A percentile compares a stretch with the other conserved stretches of the same genome.
Conservation (phyloP, 2,797 vertebrate species). For the Denticeps clupeoides region DNA sequence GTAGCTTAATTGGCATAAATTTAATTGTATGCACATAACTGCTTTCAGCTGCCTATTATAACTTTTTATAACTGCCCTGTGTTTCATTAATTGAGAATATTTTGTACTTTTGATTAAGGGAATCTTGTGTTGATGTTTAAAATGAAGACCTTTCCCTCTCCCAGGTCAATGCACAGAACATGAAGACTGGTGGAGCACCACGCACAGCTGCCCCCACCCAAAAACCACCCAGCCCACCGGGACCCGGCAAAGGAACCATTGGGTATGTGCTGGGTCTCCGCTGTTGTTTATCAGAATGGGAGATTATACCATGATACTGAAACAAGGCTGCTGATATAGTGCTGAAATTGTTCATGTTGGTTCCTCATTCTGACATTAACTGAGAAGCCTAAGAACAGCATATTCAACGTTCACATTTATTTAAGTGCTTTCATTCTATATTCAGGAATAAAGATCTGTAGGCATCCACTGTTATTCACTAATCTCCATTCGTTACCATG, state of each 20-base stretch:
- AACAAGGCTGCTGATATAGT: no score
- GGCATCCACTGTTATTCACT: no score
- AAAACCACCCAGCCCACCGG: conserved; percentile 93
- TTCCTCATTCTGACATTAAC: no score
- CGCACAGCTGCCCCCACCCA: conserved; percentile 94
- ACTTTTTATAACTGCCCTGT: conserved; percentile 7
- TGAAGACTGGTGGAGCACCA: conserved; percentile 82
- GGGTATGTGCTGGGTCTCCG: conserved; percentile 86
- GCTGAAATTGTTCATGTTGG: no score
- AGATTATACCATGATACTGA: no score
- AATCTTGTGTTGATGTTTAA: neutral
- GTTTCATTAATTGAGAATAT: conserved; percentile 10
- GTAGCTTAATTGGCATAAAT: neutral
- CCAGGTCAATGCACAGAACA: conserved; percentile 94
- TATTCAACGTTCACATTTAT: no score
- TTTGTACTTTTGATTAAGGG: neutral
- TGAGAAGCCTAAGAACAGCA: no score
- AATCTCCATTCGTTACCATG: no score
- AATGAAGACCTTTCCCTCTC: neutral
- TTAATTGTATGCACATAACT: neutral
- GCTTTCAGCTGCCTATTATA: no score
- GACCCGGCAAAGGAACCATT: conserved; percentile 92
- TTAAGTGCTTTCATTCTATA: no score
- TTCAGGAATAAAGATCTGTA: no score
- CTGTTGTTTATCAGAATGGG: no score